Conservation (phyloP, 2,888 invertebrate genomes). For the Herminia tarsipennalis region DNA sequence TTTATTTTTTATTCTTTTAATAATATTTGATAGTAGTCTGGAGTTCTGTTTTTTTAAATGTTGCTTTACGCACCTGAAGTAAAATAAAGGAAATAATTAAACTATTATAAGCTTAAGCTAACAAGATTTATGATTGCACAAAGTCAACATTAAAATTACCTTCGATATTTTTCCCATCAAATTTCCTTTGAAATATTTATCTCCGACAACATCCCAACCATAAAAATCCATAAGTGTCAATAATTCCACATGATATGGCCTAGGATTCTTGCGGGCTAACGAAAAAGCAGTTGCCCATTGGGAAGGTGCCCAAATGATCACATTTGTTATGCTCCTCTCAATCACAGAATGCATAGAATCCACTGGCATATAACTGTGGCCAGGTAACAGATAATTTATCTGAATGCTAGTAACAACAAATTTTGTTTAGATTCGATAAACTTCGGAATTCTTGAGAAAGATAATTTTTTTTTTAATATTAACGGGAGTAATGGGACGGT, state of each 20-base stretch:
- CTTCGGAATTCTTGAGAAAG: no score
- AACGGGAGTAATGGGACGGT: no score
- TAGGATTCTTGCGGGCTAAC: no score
- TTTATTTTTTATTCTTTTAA: no score
- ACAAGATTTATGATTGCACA: no score
- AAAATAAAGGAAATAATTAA: no score
- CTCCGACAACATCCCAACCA: conserved; percentile 4
- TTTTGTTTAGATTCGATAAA: no score
- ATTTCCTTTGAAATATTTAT: conserved; percentile 20
- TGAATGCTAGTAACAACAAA: conserved; percentile 32
- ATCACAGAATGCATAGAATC: conserved; percentile 4
- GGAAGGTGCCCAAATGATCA: not conserved
- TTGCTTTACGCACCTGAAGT: conserved; percentile 10
- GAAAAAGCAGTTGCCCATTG: no score
- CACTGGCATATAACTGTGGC: conserved; percentile 18
- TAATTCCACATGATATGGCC: conserved; percentile 9
- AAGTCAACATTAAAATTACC: no score
- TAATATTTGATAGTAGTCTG: not conserved
- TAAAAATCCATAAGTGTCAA: conserved; percentile 8
- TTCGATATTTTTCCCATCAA: conserved; percentile 16
- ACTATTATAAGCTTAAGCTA: no score
- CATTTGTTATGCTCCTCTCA: not conserved
- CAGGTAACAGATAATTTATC: conserved; percentile 38
- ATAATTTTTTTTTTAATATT: no score
- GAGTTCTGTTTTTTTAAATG: conserved; percentile 1